Base-by-base conservation (phyloP, 2,113 vertebrate species). In the Vombatus ursinus region DNA sequence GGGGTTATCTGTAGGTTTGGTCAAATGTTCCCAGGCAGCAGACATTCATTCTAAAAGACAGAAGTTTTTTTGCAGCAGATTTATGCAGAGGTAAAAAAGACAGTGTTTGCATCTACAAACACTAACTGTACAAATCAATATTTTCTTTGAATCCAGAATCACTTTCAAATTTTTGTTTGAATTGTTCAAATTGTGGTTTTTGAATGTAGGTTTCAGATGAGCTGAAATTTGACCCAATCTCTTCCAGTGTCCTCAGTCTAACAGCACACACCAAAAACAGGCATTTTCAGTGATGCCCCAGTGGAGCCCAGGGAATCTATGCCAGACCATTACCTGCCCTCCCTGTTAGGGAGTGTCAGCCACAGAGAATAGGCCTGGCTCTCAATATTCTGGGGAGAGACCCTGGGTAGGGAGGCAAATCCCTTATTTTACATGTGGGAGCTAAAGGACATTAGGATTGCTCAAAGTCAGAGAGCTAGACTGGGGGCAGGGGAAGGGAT, bases 1-100 rank as follows among this genome's bases (percentile, higher is more conserved):
- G 84, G 37, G 90, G 9, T 57, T n/a, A 44, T 93, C n/a, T 61
- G 91, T 6, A 92, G 44, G 95, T 61, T 95, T 90, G 95, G 96
- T 91, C 89, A 96, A 95, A 94, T 93, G 49, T 95, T 95, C 37
- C 90, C 3, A 57, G 94, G 77, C 25, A 91, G 92, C 90, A 91
- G 57, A n/a, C 89, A 61, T 24, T 22, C 68, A 37, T 52, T 92
- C 95, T 22, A 90, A 37, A 50, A 95, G 52, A 92, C 93, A 93
- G 91, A 94, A 57, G 28, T 37, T 91, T 90, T 28, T 31, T 19
- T 50, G 89, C 89, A 93, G 0, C 50, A 91, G 26, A 93, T 68
- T 50, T 95, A 93, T 37, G 89, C 91, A 94, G 28, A 61, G 23
- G 54, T 93, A 84, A 90, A 93, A 93, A 89, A 31, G 54, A 68